Conservation (phyloP, 2,888 invertebrate genomes). For the Andrena minutula region DNA sequence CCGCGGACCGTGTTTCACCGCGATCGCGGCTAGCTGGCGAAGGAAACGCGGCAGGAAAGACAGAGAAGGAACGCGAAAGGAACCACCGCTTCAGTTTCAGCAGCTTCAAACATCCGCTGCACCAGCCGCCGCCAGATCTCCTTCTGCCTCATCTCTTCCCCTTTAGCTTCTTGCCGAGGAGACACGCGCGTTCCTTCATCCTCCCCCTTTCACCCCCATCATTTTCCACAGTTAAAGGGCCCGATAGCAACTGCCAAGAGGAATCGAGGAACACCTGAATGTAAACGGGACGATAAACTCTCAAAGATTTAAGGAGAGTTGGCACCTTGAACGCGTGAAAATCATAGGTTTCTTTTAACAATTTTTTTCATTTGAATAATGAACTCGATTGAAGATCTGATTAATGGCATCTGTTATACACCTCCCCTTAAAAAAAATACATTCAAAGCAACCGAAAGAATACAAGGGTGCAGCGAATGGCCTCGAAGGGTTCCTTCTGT, state of each 20-base stretch:
- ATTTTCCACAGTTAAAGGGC: constrained; percentile 8
- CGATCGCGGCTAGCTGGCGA: constrained; percentile 59
- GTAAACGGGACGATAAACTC: background rate
- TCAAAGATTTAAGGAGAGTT: too few species aligned
- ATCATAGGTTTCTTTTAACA: too few species aligned
- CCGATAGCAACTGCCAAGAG: background rate
- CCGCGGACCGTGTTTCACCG: constrained; percentile 61
- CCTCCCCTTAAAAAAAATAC: too few species aligned
- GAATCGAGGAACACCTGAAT: background rate
- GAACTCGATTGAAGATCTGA: background rate
- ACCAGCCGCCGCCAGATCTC: constrained; percentile 74
- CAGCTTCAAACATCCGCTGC: constrained; percentile 79
- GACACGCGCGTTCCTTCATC: constrained; percentile 44
- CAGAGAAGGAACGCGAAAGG: constrained; percentile 68
- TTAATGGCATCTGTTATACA: background rate
- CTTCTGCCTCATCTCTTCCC: constrained; percentile 52
- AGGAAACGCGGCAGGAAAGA: constrained; percentile 60
- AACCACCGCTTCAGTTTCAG: constrained; percentile 74
- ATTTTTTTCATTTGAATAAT: too few species aligned
- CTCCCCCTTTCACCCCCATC: constrained; percentile 33
- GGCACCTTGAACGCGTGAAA: too few species aligned
- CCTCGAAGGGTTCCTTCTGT: background rate
- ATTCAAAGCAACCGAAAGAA: too few species aligned
- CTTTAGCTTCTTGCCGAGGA: constrained; percentile 54
- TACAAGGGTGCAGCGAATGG: background rate